Conservation (phyloP, 2,113 vertebrate species). For the Sorex araneus region DNA sequence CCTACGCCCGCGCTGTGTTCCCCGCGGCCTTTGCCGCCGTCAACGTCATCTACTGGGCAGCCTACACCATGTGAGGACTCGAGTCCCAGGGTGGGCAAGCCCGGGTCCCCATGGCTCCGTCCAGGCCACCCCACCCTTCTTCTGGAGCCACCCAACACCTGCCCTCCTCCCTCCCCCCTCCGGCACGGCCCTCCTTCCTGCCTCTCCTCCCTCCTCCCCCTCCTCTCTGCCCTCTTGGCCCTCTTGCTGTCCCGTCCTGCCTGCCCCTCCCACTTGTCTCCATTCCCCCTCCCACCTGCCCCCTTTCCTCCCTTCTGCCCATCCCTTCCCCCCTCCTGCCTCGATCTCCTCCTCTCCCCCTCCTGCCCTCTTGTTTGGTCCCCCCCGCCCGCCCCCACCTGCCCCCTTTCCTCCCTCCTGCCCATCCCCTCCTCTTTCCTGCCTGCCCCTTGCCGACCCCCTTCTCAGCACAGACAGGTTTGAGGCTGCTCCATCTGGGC, state of each 20-base stretch:
- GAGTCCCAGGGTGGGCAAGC: background rate
- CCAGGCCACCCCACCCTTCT: background rate
- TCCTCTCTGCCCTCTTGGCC: no score
- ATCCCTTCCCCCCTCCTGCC: no score
- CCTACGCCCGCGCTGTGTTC: slow-evolving; percentile 97
- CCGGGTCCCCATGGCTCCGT: background rate
- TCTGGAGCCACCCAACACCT: background rate
- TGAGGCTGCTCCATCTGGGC: background rate
- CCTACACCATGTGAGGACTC: slow-evolving; percentile 93
- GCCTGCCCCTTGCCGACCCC: no score
- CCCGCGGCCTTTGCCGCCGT: slow-evolving; percentile 97
- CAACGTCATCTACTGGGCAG: slow-evolving; percentile 98
- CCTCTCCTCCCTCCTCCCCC: no score
- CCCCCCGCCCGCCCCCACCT: no score
- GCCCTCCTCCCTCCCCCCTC: background rate
- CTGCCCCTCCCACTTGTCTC: no score
- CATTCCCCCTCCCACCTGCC: background rate
- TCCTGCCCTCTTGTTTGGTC: no score
- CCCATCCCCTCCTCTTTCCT: no score
- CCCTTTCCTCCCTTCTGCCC: background rate
- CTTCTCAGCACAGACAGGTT: no score
- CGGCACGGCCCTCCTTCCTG: no score
- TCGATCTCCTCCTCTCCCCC: no score
- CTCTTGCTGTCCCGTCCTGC: background rate
- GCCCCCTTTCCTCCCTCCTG: no score